Base-by-base conservation (phyloP, 2,113 vertebrate genomes). In the Carassius gibelio region DNA sequence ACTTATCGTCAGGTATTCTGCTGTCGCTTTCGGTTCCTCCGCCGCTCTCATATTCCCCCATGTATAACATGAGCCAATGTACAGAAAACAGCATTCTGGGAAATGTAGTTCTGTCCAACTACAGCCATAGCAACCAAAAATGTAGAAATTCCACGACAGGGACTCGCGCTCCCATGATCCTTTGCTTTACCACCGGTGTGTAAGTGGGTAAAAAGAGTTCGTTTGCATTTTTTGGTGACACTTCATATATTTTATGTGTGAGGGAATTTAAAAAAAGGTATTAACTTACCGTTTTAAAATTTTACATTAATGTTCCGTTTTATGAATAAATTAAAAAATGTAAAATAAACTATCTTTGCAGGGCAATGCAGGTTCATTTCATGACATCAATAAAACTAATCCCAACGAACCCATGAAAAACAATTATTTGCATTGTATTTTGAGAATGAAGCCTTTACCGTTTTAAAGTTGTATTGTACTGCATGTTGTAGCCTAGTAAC, bases 111-210 rank as follows among this genome's bases (percentile, higher is more conserved):
- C 80, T 57, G 14, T 34, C 2, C 21, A 23, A 21, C 19, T 23
- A 5, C 50, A 68, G 42, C 36, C 61, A n/a, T 1, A 30, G 34
- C 11, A 3, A 34, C 13, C 0, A 19, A 48, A 17, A 23, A 68
- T 0, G 3, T 14, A 7, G 17, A 55, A 9, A 2, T 0, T 1
- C 0, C 0, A 23, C 2, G 0, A 4, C 4, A 1, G 30, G 59
- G 45, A 94, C 92, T 89, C 5, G 69, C 83, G 6, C 66, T 90
- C 93, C 94, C 94, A 75, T 82, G 72, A 90, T 91, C 86, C 93
- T 86, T 74, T 84, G 69, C 48, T 9, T 23, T n/a, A 83, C 82
- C 45, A 79, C 61, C 72, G 69, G 15, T 38, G 36, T 74, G n/a
- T 71, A 71, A 71, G 45, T 82, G 74, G 72, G 84, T 81, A 83